Evolutionary conservation across 2,113 vertebrate genomes (phyloP).

Genomic region (Plestiodon gilberti): DNA sequence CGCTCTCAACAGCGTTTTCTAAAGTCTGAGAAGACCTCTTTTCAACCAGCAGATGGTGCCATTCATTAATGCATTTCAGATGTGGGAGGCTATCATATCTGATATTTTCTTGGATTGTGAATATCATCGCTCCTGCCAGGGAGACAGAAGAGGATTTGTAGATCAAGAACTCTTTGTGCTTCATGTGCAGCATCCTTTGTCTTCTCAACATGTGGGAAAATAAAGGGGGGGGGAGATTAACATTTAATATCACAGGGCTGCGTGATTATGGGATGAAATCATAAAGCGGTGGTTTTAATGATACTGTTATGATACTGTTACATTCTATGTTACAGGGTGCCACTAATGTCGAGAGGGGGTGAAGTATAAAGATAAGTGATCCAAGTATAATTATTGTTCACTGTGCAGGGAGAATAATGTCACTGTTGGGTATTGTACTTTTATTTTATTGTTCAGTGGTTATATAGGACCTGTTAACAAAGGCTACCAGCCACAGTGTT

Average conservation of each 20-base stretch:
- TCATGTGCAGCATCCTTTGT: neutral
- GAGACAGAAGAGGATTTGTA: neutral
- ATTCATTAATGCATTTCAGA: conserved; percentile 4
- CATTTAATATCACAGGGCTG: neutral
- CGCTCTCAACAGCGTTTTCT: conserved; percentile 83
- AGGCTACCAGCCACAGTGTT: too few relatives aligned
- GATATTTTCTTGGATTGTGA: neutral
- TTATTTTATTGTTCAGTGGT: neutral
- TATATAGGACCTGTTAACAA: neutral
- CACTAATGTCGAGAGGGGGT: neutral
- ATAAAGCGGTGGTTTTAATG: neutral
- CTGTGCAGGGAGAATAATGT: neutral
- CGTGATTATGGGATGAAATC: neutral
- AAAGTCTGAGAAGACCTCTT: conserved; percentile 69
- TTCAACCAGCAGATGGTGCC: conserved; percentile 69
- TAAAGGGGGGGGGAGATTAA: neutral
- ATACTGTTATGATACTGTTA: neutral
- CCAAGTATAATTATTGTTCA: neutral
- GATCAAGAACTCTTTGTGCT: neutral
- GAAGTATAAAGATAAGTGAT: neutral
- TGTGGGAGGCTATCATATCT: neutral
- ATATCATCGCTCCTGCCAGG: neutral
- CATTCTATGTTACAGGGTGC: too few relatives aligned
- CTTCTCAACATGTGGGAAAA: neutral
- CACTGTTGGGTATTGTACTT: conserved; percentile 4